These are phyloP conservation scores for Hermaeophaga mercurialis DNA, from an alignment of 2,888 invertebrate species.

Conservation along the genomic window DNA sequence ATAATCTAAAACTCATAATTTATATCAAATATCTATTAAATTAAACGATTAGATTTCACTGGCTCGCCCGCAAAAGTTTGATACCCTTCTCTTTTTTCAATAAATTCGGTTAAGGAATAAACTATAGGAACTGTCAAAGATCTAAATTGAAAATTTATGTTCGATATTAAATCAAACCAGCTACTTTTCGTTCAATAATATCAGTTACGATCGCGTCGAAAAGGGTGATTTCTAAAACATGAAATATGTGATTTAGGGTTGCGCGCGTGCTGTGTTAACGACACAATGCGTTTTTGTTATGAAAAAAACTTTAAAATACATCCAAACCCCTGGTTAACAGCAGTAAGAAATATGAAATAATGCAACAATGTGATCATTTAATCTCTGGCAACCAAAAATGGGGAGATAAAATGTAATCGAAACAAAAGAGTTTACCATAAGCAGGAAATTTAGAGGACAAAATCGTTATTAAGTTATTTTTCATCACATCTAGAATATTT, in stretches of 20 bases:
- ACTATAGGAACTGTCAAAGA: slow-evolving; percentile 27
- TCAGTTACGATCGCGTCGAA: slow-evolving; percentile 35
- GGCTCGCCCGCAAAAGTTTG: slow-evolving; percentile 12
- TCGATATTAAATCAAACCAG: slow-evolving; percentile 31
- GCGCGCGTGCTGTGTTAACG: slow-evolving; percentile 26
- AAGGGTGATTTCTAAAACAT: slow-evolving; percentile 40
- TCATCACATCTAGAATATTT: too few species aligned
- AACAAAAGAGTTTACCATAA: too few species aligned
- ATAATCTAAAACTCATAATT: background rate
- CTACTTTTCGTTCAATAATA: slow-evolving; percentile 36
- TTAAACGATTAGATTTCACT: slow-evolving; percentile 13
- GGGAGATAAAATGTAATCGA: too few species aligned
- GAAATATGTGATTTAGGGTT: slow-evolving; percentile 36
- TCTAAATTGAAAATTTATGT: slow-evolving; percentile 35
- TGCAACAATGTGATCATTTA: slow-evolving; percentile 2
- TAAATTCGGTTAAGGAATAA: background rate
- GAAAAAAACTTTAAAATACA: slow-evolving; percentile 31
- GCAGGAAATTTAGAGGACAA: too few species aligned
- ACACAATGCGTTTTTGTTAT: slow-evolving; percentile 25
- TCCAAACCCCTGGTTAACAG: slow-evolving; percentile 16
- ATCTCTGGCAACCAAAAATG: too few species aligned
- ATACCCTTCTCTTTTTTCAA: slow-evolving; percentile 16
- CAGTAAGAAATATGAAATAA: slow-evolving; percentile 3
- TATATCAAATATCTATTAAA: slow-evolving; percentile 3
- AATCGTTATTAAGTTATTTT: too few species aligned